These are phyloP conservation scores for Cylloceria caligata DNA, from an alignment of 2,888 invertebrate genomes.

Conservation along the genomic window DNA sequence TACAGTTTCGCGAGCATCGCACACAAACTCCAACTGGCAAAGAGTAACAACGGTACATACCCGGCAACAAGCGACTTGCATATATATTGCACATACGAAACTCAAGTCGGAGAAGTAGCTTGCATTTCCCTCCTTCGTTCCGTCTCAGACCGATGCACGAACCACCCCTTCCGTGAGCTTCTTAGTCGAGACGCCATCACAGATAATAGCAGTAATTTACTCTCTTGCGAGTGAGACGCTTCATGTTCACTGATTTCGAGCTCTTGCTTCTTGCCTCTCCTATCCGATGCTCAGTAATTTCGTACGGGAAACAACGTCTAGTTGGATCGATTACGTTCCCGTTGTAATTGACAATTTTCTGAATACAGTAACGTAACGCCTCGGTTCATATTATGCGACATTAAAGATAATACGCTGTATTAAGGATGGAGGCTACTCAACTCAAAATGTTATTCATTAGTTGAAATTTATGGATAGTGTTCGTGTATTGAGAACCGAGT, in stretches of 20 bases:
- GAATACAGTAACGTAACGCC: too few relatives aligned
- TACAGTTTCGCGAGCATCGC: background rate
- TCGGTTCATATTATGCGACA: too few relatives aligned
- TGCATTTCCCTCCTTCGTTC: conserved; percentile 24
- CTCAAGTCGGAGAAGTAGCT: conserved; percentile 16
- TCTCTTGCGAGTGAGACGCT: conserved; percentile 11
- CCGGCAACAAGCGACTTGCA: background rate
- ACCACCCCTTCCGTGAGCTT: conserved; percentile 4
- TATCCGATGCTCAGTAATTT: background rate
- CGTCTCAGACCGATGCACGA: conserved; percentile 33
- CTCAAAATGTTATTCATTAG: too few relatives aligned
- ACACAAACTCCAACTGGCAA: conserved; percentile 34
- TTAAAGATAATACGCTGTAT: background rate
- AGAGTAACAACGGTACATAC: conserved; percentile 27
- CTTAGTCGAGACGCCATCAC: conserved; percentile 46
- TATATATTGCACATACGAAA: conserved; percentile 18
- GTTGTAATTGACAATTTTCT: background rate
- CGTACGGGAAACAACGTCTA: too few relatives aligned
- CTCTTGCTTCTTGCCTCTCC: background rate
- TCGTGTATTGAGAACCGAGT: too few relatives aligned
- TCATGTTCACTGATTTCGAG: conserved; percentile 16
- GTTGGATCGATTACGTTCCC: background rate
- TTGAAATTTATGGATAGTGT: too few relatives aligned
- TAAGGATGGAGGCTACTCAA: too few relatives aligned
- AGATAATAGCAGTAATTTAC: conserved; percentile 61